Base-by-base conservation (phyloP, 2,888 invertebrate genomes). In the Cremastinae sp. region DNA sequence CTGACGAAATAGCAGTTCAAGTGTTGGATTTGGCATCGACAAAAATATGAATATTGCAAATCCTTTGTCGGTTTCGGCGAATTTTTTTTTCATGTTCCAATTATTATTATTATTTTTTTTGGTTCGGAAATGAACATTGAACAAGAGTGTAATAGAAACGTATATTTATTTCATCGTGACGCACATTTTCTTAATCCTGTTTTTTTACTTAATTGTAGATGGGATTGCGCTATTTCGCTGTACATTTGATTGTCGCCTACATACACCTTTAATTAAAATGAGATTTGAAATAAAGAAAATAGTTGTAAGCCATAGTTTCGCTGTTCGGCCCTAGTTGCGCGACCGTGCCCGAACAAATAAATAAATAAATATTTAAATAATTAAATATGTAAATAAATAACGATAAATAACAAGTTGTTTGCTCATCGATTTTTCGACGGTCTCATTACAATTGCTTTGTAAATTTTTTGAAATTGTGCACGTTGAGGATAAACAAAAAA, bases 101-200 rank as follows among this genome's bases (percentile, higher is more conserved):
- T 45, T 16, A 39, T 37, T 22, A 56, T 39, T 51, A n/a, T 69
- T n/a, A 12, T 55, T 41, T 53, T 22, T 35, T 62, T 72, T 71
- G 76, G 69, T 72, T 73, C 28, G 47, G 74, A 74, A 68, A 70
- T 66, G 69, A 18, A 28, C 14, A 37, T 53, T 8, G 53, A 49
- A 72, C 22, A 61, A 55, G 7, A 47, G 41, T 62, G 79, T 85
- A 83, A 80, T 86, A 84, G 85, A 87, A 86, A 86, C 77, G 81
- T 86, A 84, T 81, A 80, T 87, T 88, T 88, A 88, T 88, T 87
- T 83, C 83, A 76, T 78, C 80, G 78, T 82, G 81, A 84, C 82
- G 79, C 81, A 71, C 82, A 74, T 68, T 82, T 80, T 82, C 81
- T 83, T 81, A 3, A 28, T 28, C 28, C 28, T 5, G 28, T 80